phyloP scores from a whole-genome alignment of 2,113 vertebrate genomes.

The Himantopus leucocephalus region DNA sequence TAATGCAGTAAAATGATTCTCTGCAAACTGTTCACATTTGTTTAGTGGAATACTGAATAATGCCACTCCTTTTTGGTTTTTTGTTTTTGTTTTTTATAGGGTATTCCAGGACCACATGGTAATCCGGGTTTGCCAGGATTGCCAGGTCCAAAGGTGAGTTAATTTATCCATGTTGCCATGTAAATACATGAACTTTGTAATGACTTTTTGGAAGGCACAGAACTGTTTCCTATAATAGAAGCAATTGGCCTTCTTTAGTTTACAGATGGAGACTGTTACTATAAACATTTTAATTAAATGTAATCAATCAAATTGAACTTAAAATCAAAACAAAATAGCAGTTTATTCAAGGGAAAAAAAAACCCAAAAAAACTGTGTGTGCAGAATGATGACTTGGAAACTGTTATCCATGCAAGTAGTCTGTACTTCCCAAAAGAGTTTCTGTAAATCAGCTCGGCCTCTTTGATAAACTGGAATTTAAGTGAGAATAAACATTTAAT shows the following conservation, averaged over 20 bases:
- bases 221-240: not conserved
- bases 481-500: not conserved
- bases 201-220: not conserved
- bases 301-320: not conserved
- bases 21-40: not conserved
- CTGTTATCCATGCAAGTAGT: not conserved
- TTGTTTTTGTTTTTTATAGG: slow-evolving; percentile 72
- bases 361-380: not conserved
- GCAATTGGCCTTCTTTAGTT: not conserved
- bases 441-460: not conserved
- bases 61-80: accelerated
- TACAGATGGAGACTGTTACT: not conserved
- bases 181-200: not conserved
- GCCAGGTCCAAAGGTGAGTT: slow-evolving; percentile 90
- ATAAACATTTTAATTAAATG: not conserved
- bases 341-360: not conserved
- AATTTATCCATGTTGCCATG: not conserved
- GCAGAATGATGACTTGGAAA: not conserved
- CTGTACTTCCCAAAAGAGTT: not conserved
- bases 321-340: not conserved
- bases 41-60: not conserved
- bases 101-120: slow-evolving; percentile 88
- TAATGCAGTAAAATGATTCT: not conserved
- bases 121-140: slow-evolving; percentile 89
- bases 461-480: not conserved